A percentile compares a stretch with the other conserved stretches of the same genome.
phyloP scores from a whole-genome alignment of 2,888 invertebrate genomes.

The Pammene aurita region DNA sequence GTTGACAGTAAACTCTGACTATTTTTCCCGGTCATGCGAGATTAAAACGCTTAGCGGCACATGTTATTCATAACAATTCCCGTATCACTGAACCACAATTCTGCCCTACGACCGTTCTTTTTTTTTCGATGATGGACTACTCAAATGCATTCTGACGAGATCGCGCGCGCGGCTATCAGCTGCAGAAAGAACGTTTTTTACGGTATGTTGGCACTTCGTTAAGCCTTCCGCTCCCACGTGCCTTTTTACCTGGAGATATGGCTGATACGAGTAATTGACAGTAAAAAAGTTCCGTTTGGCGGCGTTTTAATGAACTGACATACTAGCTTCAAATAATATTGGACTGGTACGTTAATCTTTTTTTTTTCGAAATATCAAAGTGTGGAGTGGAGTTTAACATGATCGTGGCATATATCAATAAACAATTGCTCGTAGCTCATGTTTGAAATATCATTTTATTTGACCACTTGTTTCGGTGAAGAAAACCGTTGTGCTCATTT shows the following conservation, averaged over 20 bases:
- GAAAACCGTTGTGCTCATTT: no score
- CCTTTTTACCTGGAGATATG: conserved; percentile 38
- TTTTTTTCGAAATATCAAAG: background rate
- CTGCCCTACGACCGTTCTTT: background rate
- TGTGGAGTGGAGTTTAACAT: background rate
- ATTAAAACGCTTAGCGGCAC: no score
- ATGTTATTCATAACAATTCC: no score
- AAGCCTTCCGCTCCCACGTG: conserved; percentile 54
- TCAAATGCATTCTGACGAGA: conserved; percentile 58
- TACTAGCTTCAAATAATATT: conserved; percentile 9
- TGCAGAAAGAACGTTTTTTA: conserved; percentile 47
- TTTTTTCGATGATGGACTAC: conserved; percentile 4
- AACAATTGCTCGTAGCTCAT: background rate
- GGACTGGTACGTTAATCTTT: background rate
- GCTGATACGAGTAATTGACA: conserved; percentile 38
- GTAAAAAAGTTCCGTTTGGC: conserved; percentile 31
- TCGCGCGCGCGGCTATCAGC: conserved; percentile 56
- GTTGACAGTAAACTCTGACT: no score
- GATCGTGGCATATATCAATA: background rate
- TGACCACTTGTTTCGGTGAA: no score
- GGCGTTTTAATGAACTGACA: conserved; percentile 33
- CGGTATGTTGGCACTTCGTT: conserved; percentile 44
- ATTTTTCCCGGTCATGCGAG: no score
- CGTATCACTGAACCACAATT: no score
- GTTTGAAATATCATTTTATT: no score